Percentiles rank a stretch among this genome's conserved stretches.
These are phyloP conservation scores for Sycobia sp. DNA, from an alignment of 1,140 invertebrate genomes.

Conservation along the genomic window DNA sequence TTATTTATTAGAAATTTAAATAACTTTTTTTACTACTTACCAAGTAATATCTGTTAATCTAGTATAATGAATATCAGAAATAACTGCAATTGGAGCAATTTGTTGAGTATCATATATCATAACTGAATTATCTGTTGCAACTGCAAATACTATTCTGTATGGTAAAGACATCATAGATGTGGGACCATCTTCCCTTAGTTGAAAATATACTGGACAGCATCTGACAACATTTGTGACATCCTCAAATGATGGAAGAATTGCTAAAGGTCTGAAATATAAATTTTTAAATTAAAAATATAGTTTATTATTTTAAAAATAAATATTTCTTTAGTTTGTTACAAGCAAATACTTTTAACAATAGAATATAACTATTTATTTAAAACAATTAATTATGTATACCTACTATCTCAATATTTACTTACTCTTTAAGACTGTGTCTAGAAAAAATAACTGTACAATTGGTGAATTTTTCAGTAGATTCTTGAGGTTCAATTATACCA, in stretches of 20 bases:
- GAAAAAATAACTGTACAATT: conserved; percentile 85
- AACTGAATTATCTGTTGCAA: conserved; percentile 85
- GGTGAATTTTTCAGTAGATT: conserved; percentile 64
- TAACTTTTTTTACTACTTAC: conserved; percentile 59
- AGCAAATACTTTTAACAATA: too few species aligned
- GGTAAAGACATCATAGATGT: conserved; percentile 68
- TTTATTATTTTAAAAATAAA: too few species aligned
- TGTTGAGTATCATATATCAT: conserved; percentile 93
- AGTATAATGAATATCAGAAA: conserved; percentile 93
- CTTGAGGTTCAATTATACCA: conserved; percentile 73
- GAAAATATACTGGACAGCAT: conserved; percentile 81
- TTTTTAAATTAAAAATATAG: not conserved
- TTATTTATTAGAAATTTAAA: not conserved
- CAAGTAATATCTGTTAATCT: conserved; percentile 90
- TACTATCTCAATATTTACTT: conserved; percentile 51
- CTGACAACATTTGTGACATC: conserved; percentile 80
- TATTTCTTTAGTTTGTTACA: too few species aligned
- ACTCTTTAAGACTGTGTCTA: conserved; percentile 75
- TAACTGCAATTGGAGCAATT: conserved; percentile 78
- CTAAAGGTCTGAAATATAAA: conserved; percentile 69
- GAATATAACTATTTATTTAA: too few species aligned
- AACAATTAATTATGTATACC: too few species aligned
- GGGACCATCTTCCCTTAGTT: conserved; percentile 66
- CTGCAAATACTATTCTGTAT: conserved; percentile 87
- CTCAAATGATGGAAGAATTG: conserved; percentile 78